These are phyloP conservation scores for Vimba vimba DNA, from an alignment of 2,113 vertebrate genomes.

Conservation along the genomic window DNA sequence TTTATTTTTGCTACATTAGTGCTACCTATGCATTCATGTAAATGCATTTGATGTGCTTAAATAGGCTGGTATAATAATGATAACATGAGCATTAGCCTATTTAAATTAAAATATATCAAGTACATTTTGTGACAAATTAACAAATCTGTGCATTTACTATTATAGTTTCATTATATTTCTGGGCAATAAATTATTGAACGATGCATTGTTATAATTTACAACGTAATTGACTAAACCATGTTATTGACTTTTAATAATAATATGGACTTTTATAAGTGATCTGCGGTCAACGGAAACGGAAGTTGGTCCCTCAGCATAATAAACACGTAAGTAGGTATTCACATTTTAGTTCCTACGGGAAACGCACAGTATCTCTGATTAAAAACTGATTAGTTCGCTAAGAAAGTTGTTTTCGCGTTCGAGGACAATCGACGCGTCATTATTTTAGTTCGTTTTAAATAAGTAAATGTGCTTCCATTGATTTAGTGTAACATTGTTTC, in stretches of 20 bases:
- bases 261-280: neutral
- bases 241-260: neutral
- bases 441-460: neutral
- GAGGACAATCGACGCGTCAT: neutral
- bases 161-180: neutral
- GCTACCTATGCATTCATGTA: neutral
- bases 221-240: neutral
- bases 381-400: neutral
- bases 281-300: conserved; percentile 10
- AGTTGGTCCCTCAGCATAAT: conserved; percentile 36
- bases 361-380: neutral
- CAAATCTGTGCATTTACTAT: neutral
- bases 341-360: conserved; percentile 32
- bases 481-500: neutral
- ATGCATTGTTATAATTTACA: neutral
- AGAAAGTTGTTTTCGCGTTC: neutral
- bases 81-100: neutral
- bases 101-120: neutral
- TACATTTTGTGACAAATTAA: neutral
- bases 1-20: neutral
- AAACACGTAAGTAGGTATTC: neutral
- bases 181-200: neutral
- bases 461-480: neutral
- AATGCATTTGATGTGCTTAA: neutral
- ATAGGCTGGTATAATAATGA: neutral